phyloP scores from a whole-genome alignment of 1,140 invertebrate species.

The Latrodectus geometricus region DNA sequence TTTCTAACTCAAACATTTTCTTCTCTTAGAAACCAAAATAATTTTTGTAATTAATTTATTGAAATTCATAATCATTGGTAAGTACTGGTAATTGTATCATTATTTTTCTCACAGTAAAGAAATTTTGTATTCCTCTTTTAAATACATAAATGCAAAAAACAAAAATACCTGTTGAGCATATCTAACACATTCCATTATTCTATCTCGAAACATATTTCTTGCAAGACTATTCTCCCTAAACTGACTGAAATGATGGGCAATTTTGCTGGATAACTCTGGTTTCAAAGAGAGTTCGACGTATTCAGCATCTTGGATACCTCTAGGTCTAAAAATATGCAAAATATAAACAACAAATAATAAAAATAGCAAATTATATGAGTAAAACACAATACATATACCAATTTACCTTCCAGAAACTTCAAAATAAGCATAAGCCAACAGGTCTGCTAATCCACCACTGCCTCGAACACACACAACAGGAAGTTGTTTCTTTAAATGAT shows the following conservation, averaged over 20 bases:
- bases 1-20: no score
- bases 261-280: conserved; percentile 68
- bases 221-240: conserved; percentile 64
- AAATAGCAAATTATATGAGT: background rate
- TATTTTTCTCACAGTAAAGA: no score
- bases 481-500: conserved; percentile 69
- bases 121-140: no score
- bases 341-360: background rate
- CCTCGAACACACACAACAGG: conserved; percentile 69
- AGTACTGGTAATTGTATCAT: no score
- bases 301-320: conserved; percentile 65
- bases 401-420: conserved; percentile 68
- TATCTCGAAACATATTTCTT: conserved; percentile 66
- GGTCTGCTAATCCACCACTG: conserved; percentile 69
- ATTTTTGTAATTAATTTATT: no score
- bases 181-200: conserved; percentile 68
- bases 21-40: no score
- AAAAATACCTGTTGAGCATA: conserved; percentile 65
- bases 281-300: conserved; percentile 68
- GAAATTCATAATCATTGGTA: no score
- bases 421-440: conserved; percentile 68
- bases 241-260: conserved; percentile 67
- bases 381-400: background rate
- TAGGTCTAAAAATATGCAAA: conserved; percentile 25
- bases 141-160: background rate